Percentiles rank a stretch among this genome's conserved stretches.
Conservation (phyloP, 2,797 vertebrate species). For the Lepus oiostolus region DNA sequence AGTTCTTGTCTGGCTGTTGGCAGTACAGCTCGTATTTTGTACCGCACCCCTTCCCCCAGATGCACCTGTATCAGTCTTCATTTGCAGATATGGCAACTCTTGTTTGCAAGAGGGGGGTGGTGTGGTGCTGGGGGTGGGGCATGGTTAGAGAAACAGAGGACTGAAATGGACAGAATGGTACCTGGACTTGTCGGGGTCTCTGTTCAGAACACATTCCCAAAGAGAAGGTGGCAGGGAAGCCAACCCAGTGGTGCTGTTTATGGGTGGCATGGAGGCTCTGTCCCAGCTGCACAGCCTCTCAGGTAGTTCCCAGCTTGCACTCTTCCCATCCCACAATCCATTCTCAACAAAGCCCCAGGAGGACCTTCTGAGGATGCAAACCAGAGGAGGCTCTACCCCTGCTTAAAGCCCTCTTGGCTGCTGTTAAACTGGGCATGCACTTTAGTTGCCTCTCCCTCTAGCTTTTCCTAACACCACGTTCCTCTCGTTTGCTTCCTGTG, state of each 20-base stretch:
- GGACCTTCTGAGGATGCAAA: neutral
- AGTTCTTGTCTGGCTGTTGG: neutral
- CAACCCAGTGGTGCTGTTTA: neutral
- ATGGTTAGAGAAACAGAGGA: neutral
- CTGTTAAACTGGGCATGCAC: neutral
- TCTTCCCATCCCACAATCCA: neutral
- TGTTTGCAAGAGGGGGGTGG: neutral
- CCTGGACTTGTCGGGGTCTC: neutral
- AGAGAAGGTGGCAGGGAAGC: neutral
- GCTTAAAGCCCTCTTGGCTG: neutral
- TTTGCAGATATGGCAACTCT: neutral
- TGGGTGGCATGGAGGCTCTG: neutral
- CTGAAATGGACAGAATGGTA: neutral
- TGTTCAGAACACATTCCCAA: neutral
- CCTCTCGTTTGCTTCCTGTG: neutral
- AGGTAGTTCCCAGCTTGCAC: too few species aligned
- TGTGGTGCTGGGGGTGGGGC: neutral
- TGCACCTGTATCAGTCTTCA: neutral
- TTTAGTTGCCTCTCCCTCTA: neutral
- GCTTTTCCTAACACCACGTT: too few species aligned
- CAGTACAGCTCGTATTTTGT: neutral
- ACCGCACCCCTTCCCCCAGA: neutral
- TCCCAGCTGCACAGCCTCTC: neutral
- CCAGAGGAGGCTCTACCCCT: neutral
- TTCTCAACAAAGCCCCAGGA: neutral